Evolutionary conservation across 2,888 invertebrate species (phyloP), one percentile per base, ranked within the genome.

Genomic region (Escarpia spicata): DNA sequence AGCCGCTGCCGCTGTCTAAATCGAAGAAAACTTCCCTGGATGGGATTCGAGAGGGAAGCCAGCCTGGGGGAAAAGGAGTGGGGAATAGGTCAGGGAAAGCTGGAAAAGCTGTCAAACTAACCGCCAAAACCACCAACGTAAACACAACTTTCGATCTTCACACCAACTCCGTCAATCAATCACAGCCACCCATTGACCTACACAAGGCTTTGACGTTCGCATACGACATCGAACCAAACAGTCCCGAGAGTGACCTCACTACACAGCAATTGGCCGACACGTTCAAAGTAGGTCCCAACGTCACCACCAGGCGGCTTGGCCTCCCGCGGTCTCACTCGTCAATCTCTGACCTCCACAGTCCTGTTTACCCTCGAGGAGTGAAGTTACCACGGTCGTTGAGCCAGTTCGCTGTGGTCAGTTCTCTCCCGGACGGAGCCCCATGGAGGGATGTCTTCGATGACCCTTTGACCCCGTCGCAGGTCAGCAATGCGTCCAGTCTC

Each of bases 121-220:
- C 4, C 4, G 75, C 19, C 52, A 52, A 52, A 9, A 52, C 9
- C 52, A 52, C 52, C 75, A 75, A 75, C n/a, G 26, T 0, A 75
- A 75, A 75, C 75, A 75, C 26, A 75, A 75, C 75, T 19, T 75
- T 75, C 6, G 75, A 75, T 75, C 75, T 75, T 19, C 75, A 75
- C 19, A 60, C 12, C 37, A 43, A 3, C 43, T 6, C 44, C 75
- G 8, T 37, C 12, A 43, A 92, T 3, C 12, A 52, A 9, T 12
- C 60, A 19, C 89, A 91, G n/a, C 43, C 58, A 31, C n/a, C 92
- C 12, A 92, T 93, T 8, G 93, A 93, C 60, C 31, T 92, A 19
- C 91, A 90, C 75, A 92, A 92, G 19, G 93, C 93, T n/a, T 91
- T 92, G 43, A 93, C 93, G n/a, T 90, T 93, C 58, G 92, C 93